Base-by-base conservation (phyloP, 2,888 invertebrate species). In the Pterobdella sp. region DNA sequence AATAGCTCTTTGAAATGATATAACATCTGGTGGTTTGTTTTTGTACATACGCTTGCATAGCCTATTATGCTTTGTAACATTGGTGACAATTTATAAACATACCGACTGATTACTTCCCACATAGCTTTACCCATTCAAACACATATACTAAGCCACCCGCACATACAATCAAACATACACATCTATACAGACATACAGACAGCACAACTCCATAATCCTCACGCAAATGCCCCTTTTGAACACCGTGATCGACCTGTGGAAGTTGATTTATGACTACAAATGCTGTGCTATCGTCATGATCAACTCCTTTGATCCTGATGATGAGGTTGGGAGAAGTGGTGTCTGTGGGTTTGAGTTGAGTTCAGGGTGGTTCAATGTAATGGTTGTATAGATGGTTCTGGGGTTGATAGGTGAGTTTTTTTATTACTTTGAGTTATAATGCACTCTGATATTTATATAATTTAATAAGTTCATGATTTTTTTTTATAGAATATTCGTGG, bases 141-240 rank as follows among this genome's bases (percentile, higher is more conserved):
- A 42, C 42, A 42, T 42, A 42, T 42, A 14, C 7, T 10, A 35
- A 35, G 14, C 37, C 36, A 18, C 36, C 37, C 35, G 3, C 52
- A 26, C 18, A 22, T 42, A 65, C n/a, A 1, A 42, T 32, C 74
- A 42, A 42, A 7, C 49, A 7, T n/a, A n/a, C n/a, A n/a, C n/a
- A n/a, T n/a, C n/a, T n/a, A n/a, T 22, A 56, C 60, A 78, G 78
- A 77, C 77, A 14, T 76, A 76, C 74, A 63, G 74, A 63, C 74
- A 68, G n/a, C 73, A 80, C 52, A 81, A 83, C 75, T 81, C 81
- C 1, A 81, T 81, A 74, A 79, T 84, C 36, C 79, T 83, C 1
- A 84, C 84, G 1, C 84, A 84, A 77, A 82, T 83, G 81, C 84
- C 84, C 22, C 77, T 84, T 72, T 81, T 83, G 10, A 80, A 82